Percentiles rank a stretch among this genome's conserved stretches.
Conservation (phyloP, 2,797 vertebrate genomes). For the Anableps anableps region DNA sequence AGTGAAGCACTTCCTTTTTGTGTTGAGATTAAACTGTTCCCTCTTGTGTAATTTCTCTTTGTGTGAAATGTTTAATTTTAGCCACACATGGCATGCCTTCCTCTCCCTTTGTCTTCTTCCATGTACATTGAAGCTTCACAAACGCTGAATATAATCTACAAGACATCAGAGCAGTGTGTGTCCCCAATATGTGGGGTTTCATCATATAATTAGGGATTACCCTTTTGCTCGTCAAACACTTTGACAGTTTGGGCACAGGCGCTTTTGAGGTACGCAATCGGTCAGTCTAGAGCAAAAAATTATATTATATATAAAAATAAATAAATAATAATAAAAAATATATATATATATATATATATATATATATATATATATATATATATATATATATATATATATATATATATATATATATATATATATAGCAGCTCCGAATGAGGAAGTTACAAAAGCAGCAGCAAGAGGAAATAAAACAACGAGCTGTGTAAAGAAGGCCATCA, state of each 20-base stretch:
- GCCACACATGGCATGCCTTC: slow-evolving; percentile 14
- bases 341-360: too few species aligned
- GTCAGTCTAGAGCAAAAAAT: slow-evolving; percentile 31
- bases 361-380: too few species aligned
- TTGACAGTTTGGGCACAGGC: slow-evolving; percentile 76
- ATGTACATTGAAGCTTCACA: slow-evolving; percentile 36
- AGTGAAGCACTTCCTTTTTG: neutral
- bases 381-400: too few species aligned
- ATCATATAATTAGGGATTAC: slow-evolving; percentile 75
- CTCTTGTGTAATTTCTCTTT: slow-evolving; percentile 10
- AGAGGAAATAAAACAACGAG: slow-evolving; percentile 61
- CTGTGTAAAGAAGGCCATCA: slow-evolving; percentile 55
- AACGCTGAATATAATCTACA: slow-evolving; percentile 44
- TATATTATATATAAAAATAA: too few species aligned
- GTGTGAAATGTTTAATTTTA: slow-evolving; percentile 15
- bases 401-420: too few species aligned
- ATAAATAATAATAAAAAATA: neutral
- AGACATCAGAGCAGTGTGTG: slow-evolving; percentile 54
- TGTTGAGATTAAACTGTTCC: slow-evolving; percentile 29
- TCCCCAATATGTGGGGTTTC: slow-evolving; percentile 54
- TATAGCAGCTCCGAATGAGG: too few species aligned
- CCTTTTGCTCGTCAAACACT: slow-evolving; percentile 66
- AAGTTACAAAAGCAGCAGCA: too few species aligned
- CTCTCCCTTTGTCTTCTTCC: slow-evolving; percentile 37
- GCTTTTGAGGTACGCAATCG: slow-evolving; percentile 45